Evolutionary conservation across 2,113 vertebrate species (phyloP), one percentile per base, ranked within the genome.

Genomic region (Salvator merianae): DNA sequence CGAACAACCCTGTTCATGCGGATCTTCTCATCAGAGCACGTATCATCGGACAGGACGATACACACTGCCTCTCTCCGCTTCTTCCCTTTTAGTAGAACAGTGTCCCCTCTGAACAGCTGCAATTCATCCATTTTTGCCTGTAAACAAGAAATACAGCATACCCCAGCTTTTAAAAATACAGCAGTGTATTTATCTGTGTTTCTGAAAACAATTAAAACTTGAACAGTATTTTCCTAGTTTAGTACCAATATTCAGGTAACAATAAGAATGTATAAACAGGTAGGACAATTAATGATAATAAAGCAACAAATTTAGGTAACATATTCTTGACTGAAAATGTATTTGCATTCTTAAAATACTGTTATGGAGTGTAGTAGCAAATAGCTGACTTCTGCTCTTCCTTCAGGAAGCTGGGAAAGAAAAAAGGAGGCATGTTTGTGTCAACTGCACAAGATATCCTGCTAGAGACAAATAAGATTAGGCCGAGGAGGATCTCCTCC

Each of bases 1-100:
- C 99, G 98, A 88, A 99, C 98, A 89, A 99, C 99, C 91, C 98
- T 97, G 90, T 99, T 99, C 99, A 99, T 99, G 90, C 99, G 98
- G 91, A 99, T 98, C 92, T 99, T 99, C 94, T 99, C 99, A 90
- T 99, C 99, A 13, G 99, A 99, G 90, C 99, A 99, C 84, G 97
- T 98, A 87, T 99, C 99, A 86, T 99, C 99, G 34, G 99, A 99
- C 77, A 99, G 96, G 32, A 99, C 99, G 76, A 99, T 99, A 88
- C 99, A 99, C 62, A 99, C 99, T 0, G 98, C 99, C 95, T 99
- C 99, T 82, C 99, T 94, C 86, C 98, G 97, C 94, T 99, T 99
- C 95, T 99, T 99, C 69, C 99, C 99, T 93, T 99, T 99, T 80
- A 99, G 96, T 87, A 99, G 93, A 30, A 99, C 99, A 43, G 99